phyloP scores from a whole-genome alignment of 2,113 vertebrate genomes.

The Tachycineta bicolor region DNA sequence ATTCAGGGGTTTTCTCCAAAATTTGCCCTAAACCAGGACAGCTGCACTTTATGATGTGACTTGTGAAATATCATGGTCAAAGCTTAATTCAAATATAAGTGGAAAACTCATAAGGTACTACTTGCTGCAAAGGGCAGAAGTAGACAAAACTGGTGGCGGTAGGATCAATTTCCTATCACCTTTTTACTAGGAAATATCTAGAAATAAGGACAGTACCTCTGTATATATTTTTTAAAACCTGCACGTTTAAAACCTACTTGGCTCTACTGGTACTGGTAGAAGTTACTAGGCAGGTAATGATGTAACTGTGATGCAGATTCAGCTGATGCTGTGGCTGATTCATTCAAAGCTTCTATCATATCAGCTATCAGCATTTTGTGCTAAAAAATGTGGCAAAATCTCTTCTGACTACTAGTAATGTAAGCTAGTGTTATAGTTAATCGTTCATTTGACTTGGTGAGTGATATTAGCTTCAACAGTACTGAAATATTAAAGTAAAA shows the following conservation, averaged over 20 bases:
- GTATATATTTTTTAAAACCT: not conserved
- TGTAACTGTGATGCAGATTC: not conserved
- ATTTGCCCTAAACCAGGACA: no score
- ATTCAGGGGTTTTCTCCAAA: no score
- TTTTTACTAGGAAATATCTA: not conserved
- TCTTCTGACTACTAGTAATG: not conserved
- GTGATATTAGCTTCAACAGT: not conserved
- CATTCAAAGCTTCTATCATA: not conserved
- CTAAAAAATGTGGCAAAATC: not conserved
- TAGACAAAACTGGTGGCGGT: not conserved
- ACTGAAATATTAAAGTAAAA: not conserved
- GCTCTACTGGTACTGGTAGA: not conserved
- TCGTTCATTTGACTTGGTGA: not conserved
- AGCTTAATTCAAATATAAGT: not conserved
- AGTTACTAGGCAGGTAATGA: not conserved
- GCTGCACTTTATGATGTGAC: not conserved
- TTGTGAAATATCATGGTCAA: not conserved
- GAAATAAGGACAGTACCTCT: not conserved
- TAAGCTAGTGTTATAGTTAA: not conserved
- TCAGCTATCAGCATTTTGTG: not conserved
- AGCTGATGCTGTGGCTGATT: not conserved
- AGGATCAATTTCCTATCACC: not conserved
- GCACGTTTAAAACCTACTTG: not conserved
- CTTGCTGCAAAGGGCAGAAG: not conserved
- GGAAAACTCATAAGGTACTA: not conserved